A percentile compares a stretch with the other conserved stretches of the same genome.
Conservation (phyloP, 2,888 invertebrate genomes). For the Pseudococcus longispinus region DNA sequence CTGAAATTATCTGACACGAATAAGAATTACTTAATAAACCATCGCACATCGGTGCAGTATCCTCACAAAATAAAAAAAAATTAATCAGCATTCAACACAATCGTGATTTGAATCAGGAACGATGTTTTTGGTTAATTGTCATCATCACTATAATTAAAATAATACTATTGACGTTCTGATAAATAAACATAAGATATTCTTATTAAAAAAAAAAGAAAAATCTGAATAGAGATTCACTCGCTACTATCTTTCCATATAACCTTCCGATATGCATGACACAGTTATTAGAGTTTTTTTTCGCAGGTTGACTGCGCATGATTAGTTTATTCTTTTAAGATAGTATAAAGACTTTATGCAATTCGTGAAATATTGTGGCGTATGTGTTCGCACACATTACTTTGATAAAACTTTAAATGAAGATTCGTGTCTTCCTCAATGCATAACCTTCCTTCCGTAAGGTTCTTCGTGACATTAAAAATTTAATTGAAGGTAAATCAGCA, state of each 20-base stretch:
- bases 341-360: slow-evolving; percentile 25
- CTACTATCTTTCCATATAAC: slow-evolving; percentile 18
- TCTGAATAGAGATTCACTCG: background rate
- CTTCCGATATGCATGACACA: slow-evolving; percentile 16
- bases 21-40: slow-evolving; percentile 4
- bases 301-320: background rate
- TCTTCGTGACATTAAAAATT: slow-evolving; percentile 43
- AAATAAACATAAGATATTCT: background rate
- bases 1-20: slow-evolving; percentile 17
- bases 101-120: slow-evolving; percentile 7
- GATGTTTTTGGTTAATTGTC: background rate
- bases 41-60: background rate
- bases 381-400: background rate
- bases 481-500: slow-evolving; percentile 41
- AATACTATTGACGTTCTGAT: background rate
- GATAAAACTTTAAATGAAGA: slow-evolving; percentile 30
- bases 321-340: background rate
- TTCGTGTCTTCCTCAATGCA: slow-evolving; percentile 51
- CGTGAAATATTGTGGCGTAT: slow-evolving; percentile 29
- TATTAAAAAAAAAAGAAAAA: background rate
- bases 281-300: background rate
- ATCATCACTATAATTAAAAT: slow-evolving; percentile 6
- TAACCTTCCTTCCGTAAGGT: slow-evolving; percentile 39
- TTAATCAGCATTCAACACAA: background rate
- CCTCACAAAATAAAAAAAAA: background rate